Evolutionary conservation across 2,113 vertebrate species (phyloP).

Genomic region (Ptychochromis oligacanthus): DNA sequence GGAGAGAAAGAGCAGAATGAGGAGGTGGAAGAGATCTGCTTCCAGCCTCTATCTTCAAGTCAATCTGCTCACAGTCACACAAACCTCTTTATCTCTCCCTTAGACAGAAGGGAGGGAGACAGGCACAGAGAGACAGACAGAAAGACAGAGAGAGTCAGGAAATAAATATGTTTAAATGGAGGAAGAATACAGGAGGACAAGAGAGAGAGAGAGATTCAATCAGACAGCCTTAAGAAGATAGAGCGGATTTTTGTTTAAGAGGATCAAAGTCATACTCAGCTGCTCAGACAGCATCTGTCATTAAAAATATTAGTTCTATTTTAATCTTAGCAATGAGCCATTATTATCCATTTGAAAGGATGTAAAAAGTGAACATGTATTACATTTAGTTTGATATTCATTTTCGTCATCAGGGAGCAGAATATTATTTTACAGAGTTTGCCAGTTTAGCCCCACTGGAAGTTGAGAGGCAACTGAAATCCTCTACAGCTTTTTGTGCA

Average conservation of each 20-base stretch:
- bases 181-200: slow-evolving; percentile 18
- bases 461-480: slow-evolving; percentile 28
- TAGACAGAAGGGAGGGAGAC: slow-evolving; percentile 49
- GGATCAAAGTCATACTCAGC: slow-evolving; percentile 58
- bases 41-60: slow-evolving; percentile 74
- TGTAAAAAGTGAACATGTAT: not conserved
- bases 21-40: slow-evolving; percentile 72
- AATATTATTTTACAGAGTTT: slow-evolving; percentile 28
- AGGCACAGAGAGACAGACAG: slow-evolving; percentile 35
- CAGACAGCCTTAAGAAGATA: slow-evolving; percentile 61
- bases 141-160: slow-evolving; percentile 9
- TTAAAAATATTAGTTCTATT: slow-evolving; percentile 60
- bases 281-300: slow-evolving; percentile 47
- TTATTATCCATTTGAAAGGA: slow-evolving; percentile 37
- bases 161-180: slow-evolving; percentile 54
- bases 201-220: slow-evolving; percentile 45
- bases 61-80: slow-evolving; percentile 74
- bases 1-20: slow-evolving; percentile 64
- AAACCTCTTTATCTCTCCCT: slow-evolving; percentile 69
- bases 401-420: not conserved
- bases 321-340: slow-evolving; percentile 16
- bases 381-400: not conserved
- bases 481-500: not conserved
- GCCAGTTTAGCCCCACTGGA: not conserved
- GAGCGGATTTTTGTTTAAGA: slow-evolving; percentile 59